Evolutionary conservation across 2,113 vertebrate species (phyloP).

Genomic region (Nyctibius bracteatus): DNA sequence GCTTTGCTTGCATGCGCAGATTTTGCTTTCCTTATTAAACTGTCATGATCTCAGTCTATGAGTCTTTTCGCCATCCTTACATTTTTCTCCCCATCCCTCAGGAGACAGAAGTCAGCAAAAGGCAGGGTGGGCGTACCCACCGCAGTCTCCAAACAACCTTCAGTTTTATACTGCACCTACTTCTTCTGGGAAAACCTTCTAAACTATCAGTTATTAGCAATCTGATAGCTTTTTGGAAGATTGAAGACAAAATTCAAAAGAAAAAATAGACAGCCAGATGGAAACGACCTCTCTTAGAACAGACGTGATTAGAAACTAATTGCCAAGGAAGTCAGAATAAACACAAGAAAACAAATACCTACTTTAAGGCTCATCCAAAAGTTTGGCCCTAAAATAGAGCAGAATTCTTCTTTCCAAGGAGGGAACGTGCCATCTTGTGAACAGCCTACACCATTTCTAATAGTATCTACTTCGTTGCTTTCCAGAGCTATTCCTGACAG

Average conservation of each 20-base stretch:
- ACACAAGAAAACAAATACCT: background rate
- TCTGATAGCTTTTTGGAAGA: background rate
- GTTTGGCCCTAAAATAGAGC: background rate
- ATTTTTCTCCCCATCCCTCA: background rate
- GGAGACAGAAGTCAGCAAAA: background rate
- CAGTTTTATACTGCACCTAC: background rate
- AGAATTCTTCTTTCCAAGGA: background rate
- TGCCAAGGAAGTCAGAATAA: background rate
- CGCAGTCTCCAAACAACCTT: background rate
- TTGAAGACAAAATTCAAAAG: background rate
- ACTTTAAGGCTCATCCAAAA: background rate
- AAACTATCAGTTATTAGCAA: background rate
- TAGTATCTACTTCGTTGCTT: background rate
- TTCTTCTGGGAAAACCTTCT: background rate
- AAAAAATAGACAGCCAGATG: background rate
- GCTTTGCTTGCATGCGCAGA: accelerated
- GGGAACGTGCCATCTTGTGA: background rate
- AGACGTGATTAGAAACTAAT: background rate
- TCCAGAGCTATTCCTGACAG: background rate
- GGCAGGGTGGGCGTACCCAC: background rate
- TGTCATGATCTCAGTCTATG: background rate
- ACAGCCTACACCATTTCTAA: background rate
- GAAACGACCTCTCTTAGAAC: background rate
- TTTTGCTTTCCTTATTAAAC: background rate
- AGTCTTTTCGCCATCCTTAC: background rate